These are phyloP conservation scores for Chydorus sphaericus DNA, from an alignment of 2,888 invertebrate genomes.

Conservation along the genomic window DNA sequence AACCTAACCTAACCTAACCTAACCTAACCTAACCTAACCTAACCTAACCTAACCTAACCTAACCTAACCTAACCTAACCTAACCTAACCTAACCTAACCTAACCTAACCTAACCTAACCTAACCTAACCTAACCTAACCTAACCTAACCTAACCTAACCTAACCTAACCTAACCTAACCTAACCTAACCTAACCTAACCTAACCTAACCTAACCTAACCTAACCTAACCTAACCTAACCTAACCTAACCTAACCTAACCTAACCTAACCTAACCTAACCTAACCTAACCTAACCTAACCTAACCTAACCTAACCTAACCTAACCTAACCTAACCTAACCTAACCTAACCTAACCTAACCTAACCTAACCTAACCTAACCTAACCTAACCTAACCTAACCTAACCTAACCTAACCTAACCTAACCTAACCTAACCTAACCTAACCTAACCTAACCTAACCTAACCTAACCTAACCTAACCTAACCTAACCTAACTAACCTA, in stretches of 20 bases:
- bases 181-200: not conserved
- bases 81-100: not conserved
- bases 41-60: not conserved
- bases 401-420: not conserved
- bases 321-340: not conserved
- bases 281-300: not conserved
- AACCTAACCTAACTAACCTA: not conserved
- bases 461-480: not conserved
- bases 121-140: not conserved
- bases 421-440: not conserved
- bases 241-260: not conserved
- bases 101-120: not conserved
- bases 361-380: not conserved
- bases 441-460: not conserved
- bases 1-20: not conserved
- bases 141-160: not conserved
- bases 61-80: not conserved
- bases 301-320: not conserved
- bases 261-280: not conserved
- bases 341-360: not conserved
- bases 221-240: not conserved
- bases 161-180: not conserved
- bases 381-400: not conserved
- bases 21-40: not conserved
- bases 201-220: not conserved